Evolutionary conservation across 35 echinoderm and acorn worm species (phyloP), one percentile per base, ranked within the genome.

Genomic region (Anneissia japonica): DNA sequence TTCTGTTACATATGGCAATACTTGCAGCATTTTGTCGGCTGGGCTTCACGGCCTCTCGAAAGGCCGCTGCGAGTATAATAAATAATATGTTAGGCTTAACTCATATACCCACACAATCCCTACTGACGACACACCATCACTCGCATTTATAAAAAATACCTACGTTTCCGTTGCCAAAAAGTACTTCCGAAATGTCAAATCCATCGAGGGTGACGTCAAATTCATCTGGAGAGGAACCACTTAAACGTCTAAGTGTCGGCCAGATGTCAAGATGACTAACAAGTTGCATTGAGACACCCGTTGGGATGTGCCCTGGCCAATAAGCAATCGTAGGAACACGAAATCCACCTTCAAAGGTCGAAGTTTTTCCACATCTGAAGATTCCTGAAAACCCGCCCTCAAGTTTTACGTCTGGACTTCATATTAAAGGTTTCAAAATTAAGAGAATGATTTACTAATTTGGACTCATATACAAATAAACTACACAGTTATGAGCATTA

Each of bases 381-480:
- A 16, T 16, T 12, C 79, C 79, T 3, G 16, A 26, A 14, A 39
- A 36, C 17, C 79, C 79, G 23, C 79, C 79, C 17, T 86, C 74
- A 23, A 37, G 38, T 39, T 40, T 74, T 30, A 91, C 29, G 51
- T 84, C 81, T 56, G 89, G 89, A 13, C 89, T 91, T 83, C 32
- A 26, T 77, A 12, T 37, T 7, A 72, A 84, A 28, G 23, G 77
- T 7, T 37, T 7, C 36, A 1, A 73, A 74, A 80, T 0, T 43
- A 0, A 39, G 30, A 7, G 28, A 10, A n/a, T n/a, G n/a, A n/a
- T n/a, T n/a, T n/a, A n/a, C n/a, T n/a, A n/a, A n/a, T n/a, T n/a
- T n/a, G n/a, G n/a, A n/a, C n/a, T n/a, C n/a, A n/a, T n/a, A n/a
- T n/a, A n/a, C n/a, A n/a, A n/a, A n/a, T n/a, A n/a, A n/a, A n/a